phyloP scores from a whole-genome alignment of 2,797 vertebrate genomes.

The Selene dorsalis region DNA sequence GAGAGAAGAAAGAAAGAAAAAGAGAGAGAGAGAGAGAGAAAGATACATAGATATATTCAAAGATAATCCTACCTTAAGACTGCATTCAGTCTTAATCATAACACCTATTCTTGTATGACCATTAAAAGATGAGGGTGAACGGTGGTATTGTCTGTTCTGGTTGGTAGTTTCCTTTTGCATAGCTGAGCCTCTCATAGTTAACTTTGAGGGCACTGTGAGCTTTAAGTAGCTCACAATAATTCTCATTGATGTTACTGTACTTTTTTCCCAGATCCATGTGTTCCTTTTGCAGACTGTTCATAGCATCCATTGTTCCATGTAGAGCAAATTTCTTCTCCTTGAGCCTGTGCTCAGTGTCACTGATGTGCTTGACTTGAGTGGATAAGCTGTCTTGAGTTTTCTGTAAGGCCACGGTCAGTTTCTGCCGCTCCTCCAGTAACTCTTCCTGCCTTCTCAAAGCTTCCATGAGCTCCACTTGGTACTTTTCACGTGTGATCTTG shows the following conservation, averaged over 20 bases:
- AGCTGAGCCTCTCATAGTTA: neutral
- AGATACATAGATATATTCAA: too few species aligned
- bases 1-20: too few species aligned
- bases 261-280: neutral
- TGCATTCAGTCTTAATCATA: too few species aligned
- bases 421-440: neutral
- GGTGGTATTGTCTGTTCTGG: neutral
- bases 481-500: neutral
- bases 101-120: too few species aligned
- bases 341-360: neutral
- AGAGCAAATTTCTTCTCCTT: neutral
- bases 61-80: too few species aligned
- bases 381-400: neutral
- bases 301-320: neutral
- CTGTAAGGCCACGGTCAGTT: neutral
- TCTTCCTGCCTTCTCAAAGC: neutral
- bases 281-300: neutral
- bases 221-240: neutral
- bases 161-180: neutral
- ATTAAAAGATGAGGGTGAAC: neutral
- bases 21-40: too few species aligned
- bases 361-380: neutral
- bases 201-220: neutral
- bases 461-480: accelerated
- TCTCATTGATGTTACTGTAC: neutral